Evolutionary conservation across 2,888 invertebrate genomes (phyloP).

Genomic region (Seira musarum): DNA sequence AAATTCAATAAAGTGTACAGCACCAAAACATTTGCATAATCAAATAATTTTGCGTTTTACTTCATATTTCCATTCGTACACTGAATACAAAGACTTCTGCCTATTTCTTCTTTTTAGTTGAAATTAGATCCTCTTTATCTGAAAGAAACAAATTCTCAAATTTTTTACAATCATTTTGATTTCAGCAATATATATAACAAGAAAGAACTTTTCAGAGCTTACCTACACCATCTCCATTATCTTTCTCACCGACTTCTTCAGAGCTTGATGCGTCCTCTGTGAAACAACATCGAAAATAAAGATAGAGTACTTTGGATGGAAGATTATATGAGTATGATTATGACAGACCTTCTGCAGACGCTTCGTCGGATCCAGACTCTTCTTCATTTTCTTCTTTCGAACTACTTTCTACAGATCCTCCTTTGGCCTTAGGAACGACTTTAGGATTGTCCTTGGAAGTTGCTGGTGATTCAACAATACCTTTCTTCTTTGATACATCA

Average conservation of each 20-base stretch:
- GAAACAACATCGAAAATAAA: not conserved
- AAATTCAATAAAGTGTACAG: not conserved
- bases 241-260: constrained; percentile 4
- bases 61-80: not conserved
- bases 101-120: not conserved
- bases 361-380: not conserved
- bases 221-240: constrained; percentile 37
- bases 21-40: not conserved
- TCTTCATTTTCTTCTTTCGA: too few species aligned
- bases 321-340: too few species aligned
- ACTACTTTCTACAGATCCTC: too few species aligned
- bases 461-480: not conserved
- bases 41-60: not conserved
- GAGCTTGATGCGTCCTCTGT: constrained; percentile 19
- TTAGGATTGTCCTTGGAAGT: not conserved
- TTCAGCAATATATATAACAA: not conserved
- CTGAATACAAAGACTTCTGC: not conserved
- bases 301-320: too few species aligned
- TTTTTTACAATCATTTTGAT: not conserved
- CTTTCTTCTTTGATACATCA: not conserved
- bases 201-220: not conserved
- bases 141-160: not conserved
- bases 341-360: constrained; percentile 18
- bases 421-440: not conserved
- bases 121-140: constrained; percentile 15